These are phyloP conservation scores for Parasteatoda tepidariorum DNA, from an alignment of 1,140 invertebrate species.

Conservation along the genomic window DNA sequence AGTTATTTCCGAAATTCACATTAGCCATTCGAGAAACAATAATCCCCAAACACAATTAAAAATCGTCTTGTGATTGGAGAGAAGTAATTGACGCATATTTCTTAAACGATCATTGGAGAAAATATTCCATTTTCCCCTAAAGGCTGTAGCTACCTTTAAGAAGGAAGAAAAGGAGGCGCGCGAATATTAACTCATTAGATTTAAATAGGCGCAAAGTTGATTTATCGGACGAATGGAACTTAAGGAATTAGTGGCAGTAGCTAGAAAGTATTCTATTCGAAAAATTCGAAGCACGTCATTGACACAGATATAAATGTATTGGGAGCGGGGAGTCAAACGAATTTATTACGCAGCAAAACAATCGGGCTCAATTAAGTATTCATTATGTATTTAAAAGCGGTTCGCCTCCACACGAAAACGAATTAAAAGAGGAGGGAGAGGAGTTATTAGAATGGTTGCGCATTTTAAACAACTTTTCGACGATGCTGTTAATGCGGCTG, in stretches of 20 bases:
- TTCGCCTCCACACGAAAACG: conserved; percentile 33
- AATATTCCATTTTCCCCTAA: no score
- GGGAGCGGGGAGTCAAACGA: conserved; percentile 53
- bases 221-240: conserved; percentile 46
- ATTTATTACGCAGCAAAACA: conserved; percentile 47
- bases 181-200: conserved; percentile 53
- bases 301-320: conserved; percentile 54
- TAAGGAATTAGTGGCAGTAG: conserved; percentile 24
- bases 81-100: no score
- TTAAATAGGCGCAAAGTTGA: conserved; percentile 54
- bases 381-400: conserved; percentile 59
- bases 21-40: no score
- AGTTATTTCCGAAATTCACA: no score
- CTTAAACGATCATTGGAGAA: no score
- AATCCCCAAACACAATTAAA: no score
- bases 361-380: conserved; percentile 57
- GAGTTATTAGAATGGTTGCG: conserved; percentile 26
- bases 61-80: no score
- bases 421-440: conserved; percentile 42
- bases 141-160: no score
- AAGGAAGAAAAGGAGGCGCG: no score
- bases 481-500: conserved; percentile 29
- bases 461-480: conserved; percentile 48
- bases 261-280: neutral
- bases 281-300: conserved; percentile 53